A percentile compares a stretch with the other conserved stretches of the same genome.
Evolutionary conservation across 1,140 invertebrate species (phyloP).

Genomic region (Bombus vancouverensis): DNA sequence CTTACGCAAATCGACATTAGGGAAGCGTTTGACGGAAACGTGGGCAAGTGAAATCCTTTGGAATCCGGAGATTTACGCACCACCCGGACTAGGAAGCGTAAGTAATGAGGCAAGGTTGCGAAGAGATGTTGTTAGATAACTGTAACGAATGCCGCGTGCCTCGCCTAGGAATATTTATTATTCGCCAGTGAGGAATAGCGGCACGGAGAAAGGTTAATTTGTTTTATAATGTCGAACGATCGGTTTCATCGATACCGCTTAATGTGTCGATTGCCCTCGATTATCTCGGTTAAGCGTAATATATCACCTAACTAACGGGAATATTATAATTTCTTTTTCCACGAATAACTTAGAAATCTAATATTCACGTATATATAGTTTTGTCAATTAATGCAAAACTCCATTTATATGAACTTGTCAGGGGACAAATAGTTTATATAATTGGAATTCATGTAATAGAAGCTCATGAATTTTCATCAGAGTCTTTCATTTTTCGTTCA

Average conservation of each 20-base stretch:
- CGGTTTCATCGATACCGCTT: neutral
- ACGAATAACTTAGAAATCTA: neutral
- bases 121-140: conserved; percentile 31
- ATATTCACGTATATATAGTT: neutral
- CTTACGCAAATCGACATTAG: neutral
- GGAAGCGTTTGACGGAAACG: neutral
- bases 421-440: no score
- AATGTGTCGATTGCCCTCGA: neutral
- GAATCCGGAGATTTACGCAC: neutral
- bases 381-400: neutral
- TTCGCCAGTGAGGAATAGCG: neutral
- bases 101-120: conserved; percentile 51
- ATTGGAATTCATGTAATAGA: no score
- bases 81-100: conserved; percentile 40
- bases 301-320: neutral
- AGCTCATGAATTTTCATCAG: no score
- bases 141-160: conserved; percentile 23
- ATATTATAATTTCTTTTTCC: neutral
- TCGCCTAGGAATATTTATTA: conserved; percentile 14
- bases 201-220: conserved; percentile 13
- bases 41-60: conserved; percentile 40
- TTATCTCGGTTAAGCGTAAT: neutral
- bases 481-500: no score
- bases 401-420: no score
- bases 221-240: conserved; percentile 15